Percentiles rank a stretch among this genome's conserved stretches.
phyloP scores from a whole-genome alignment of 1,140 invertebrate genomes.

The Macrosteles quadrilineatus region DNA sequence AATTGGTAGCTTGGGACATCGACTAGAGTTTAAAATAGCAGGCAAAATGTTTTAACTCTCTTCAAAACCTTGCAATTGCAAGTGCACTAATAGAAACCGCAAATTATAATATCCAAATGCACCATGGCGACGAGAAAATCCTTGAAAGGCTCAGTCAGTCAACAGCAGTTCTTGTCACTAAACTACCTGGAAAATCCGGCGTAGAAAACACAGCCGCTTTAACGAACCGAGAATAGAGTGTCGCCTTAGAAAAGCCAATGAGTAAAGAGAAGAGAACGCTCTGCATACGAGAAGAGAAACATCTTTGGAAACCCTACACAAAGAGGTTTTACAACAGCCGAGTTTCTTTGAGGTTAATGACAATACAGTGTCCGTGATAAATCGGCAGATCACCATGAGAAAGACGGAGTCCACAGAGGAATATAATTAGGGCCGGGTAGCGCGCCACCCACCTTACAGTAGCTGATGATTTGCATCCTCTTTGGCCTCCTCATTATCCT shows the following conservation, averaged over 20 bases:
- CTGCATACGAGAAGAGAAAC: neutral
- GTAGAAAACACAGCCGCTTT: neutral
- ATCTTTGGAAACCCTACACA: slow-evolving; percentile 1
- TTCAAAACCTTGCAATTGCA: too few species aligned
- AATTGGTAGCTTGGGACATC: too few species aligned
- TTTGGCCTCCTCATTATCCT: slow-evolving; percentile 16
- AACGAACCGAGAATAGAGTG: slow-evolving; percentile 7
- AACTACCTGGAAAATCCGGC: too few species aligned
- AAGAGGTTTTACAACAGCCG: neutral
- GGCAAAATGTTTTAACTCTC: too few species aligned
- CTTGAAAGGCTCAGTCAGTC: too few species aligned
- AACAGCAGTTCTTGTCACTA: too few species aligned
- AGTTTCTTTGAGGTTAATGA: slow-evolving; percentile 16
- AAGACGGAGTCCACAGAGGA: slow-evolving; percentile 1
- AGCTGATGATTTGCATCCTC: slow-evolving; percentile 2
- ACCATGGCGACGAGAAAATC: too few species aligned
- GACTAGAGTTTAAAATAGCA: too few species aligned
- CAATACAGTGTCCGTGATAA: slow-evolving; percentile 11
- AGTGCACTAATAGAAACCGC: too few species aligned
- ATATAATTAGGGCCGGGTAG: neutral
- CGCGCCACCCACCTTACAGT: neutral
- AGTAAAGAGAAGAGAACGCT: neutral
- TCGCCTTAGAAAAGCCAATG: neutral
- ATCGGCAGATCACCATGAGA: slow-evolving; percentile 2
- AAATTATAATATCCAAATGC: too few species aligned